These are phyloP conservation scores for Watsonalla binaria DNA, from an alignment of 2,888 invertebrate species.

Conservation along the genomic window DNA sequence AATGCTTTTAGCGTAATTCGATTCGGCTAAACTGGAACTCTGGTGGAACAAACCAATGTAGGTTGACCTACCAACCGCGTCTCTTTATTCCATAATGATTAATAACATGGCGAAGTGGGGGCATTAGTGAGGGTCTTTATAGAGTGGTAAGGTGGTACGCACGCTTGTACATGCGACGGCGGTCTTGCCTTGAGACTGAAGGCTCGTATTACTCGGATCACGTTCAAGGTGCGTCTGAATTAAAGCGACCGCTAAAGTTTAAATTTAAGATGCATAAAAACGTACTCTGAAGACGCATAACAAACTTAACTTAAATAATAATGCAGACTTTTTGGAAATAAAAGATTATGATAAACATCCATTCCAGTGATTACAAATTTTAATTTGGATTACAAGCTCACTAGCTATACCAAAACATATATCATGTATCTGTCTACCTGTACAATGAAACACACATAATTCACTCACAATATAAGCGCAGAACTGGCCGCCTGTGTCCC, in stretches of 20 bases:
- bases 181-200: constrained; percentile 67
- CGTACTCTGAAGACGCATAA: constrained; percentile 18
- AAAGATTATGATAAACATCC: too few relatives aligned
- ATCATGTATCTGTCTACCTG: neutral
- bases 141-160: constrained; percentile 44
- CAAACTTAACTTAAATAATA: neutral
- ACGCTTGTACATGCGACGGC: constrained; percentile 51
- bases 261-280: constrained; percentile 42
- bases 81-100: constrained; percentile 29
- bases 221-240: constrained; percentile 69
- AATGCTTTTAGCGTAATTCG: constrained; percentile 74
- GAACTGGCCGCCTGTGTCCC: constrained; percentile 50
- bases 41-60: constrained; percentile 57
- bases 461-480: constrained; percentile 40
- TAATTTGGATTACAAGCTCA: too few relatives aligned
- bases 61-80: constrained; percentile 40
- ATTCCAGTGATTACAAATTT: too few relatives aligned
- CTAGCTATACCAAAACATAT: too few relatives aligned
- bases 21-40: constrained; percentile 65
- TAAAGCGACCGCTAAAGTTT: constrained; percentile 45
- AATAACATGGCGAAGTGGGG: constrained; percentile 29
- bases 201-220: constrained; percentile 73
- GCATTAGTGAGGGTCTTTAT: constrained; percentile 45
- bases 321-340: too few relatives aligned
- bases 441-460: constrained; percentile 33